These are phyloP conservation scores for Odontothrips loti DNA, from an alignment of 2,888 invertebrate genomes.

Conservation along the genomic window DNA sequence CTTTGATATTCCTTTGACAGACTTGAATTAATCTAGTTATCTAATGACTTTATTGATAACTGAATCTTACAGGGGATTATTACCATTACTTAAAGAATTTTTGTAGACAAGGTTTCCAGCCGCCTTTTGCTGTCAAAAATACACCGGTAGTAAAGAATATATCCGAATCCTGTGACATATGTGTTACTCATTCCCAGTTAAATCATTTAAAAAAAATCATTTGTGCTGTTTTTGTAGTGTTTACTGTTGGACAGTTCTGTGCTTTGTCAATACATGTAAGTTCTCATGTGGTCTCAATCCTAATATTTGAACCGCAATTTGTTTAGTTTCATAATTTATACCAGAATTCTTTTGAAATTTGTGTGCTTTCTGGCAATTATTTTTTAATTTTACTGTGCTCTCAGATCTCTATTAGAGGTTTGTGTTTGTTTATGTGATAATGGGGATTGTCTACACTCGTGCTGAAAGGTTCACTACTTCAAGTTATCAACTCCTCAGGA, in stretches of 20 bases:
- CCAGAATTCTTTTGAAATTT: background rate
- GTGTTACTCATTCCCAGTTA: background rate
- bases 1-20: background rate
- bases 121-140: background rate
- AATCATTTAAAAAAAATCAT: background rate
- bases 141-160: background rate
- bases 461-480: background rate
- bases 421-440: conserved; percentile 25
- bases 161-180: background rate
- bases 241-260: background rate
- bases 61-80: background rate
- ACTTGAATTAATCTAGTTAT: background rate
- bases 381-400: background rate
- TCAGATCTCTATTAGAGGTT: background rate
- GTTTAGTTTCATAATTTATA: background rate
- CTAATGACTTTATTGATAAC: background rate
- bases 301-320: background rate
- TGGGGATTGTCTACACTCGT: background rate
- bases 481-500: background rate
- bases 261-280: background rate
- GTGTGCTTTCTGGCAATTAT: background rate
- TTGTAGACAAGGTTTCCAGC: background rate
- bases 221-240: background rate
- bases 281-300: background rate
- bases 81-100: background rate